A percentile compares a stretch with the other conserved stretches of the same genome.
These are phyloP conservation scores for Caenorhabditis sp. DNA, from an alignment of 2,888 invertebrate species.

Conservation along the genomic window DNA sequence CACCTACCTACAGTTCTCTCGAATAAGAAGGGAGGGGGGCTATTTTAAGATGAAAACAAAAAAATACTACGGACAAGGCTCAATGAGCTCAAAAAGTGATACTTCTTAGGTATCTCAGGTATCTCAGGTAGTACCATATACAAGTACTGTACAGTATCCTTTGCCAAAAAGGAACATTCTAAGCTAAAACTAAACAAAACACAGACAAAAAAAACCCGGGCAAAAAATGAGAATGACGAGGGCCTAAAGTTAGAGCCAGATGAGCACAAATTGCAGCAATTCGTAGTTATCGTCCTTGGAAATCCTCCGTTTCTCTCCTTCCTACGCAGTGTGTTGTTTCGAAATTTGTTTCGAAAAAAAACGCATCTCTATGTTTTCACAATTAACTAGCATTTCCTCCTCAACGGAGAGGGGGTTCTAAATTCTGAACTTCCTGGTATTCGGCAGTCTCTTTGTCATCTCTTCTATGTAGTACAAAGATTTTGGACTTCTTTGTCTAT, in stretches of 20 bases:
- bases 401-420: no score
- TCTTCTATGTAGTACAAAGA: conserved; percentile 18
- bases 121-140: no score
- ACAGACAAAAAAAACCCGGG: not conserved
- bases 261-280: conserved; percentile 62
- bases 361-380: no score
- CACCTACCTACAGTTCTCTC: no score
- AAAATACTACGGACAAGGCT: no score
- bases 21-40: no score
- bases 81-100: no score
- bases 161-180: not conserved
- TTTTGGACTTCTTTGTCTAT: conserved; percentile 12
- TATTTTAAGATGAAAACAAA: no score
- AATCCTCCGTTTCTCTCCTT: not conserved
- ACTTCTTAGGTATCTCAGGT: no score
- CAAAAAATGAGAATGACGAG: no score
- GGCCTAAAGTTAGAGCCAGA: conserved; percentile 24
- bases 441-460: conserved; percentile 13
- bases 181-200: not conserved
- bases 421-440: not conserved
- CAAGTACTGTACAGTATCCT: not conserved
- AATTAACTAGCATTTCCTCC: no score
- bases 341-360: no score
- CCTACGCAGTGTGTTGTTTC: conserved; percentile 13
- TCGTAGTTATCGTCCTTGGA: conserved; percentile 36